Evolutionary conservation across 2,113 vertebrate species (phyloP).

Genomic region (Oreochromis aureus): DNA sequence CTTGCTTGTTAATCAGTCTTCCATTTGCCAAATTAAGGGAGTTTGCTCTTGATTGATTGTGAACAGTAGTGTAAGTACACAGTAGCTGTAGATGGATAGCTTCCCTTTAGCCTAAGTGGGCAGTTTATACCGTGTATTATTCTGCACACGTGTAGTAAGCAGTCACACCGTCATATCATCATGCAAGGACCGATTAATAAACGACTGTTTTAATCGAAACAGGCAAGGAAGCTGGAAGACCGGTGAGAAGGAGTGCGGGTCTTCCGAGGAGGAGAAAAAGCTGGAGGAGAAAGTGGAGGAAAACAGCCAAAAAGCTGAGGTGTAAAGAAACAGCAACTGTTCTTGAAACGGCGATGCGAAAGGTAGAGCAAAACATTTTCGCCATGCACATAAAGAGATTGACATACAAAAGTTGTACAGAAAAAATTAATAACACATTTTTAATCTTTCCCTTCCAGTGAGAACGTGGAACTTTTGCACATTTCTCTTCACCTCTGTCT

Average conservation of each 20-base stretch:
- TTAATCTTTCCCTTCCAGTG: slow-evolving; percentile 46
- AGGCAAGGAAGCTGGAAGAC: slow-evolving; percentile 82
- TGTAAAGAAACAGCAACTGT: slow-evolving; percentile 70
- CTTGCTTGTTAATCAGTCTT: not conserved
- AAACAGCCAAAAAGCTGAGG: slow-evolving; percentile 93
- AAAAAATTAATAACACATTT: not conserved
- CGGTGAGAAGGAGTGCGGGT: slow-evolving; percentile 81
- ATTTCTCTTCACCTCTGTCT: slow-evolving; percentile 57
- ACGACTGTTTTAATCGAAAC: not conserved
- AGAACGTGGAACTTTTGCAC: slow-evolving; percentile 64
- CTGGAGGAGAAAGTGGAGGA: slow-evolving; percentile 93
- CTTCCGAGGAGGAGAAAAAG: slow-evolving; percentile 77
- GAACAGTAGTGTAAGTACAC: not conserved
- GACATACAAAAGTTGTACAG: not conserved
- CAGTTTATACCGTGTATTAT: not conserved
- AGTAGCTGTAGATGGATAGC: not conserved
- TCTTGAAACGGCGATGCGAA: slow-evolving; percentile 47
- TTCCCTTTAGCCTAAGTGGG: not conserved
- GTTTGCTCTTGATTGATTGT: not conserved
- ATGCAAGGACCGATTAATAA: not conserved
- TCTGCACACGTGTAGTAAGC: not conserved
- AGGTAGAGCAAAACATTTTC: slow-evolving; percentile 5
- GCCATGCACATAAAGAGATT: not conserved
- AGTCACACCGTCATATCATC: not conserved
- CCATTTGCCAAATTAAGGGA: not conserved